Conservation (phyloP, 2,113 vertebrate species). For the Verasper variegatus region DNA sequence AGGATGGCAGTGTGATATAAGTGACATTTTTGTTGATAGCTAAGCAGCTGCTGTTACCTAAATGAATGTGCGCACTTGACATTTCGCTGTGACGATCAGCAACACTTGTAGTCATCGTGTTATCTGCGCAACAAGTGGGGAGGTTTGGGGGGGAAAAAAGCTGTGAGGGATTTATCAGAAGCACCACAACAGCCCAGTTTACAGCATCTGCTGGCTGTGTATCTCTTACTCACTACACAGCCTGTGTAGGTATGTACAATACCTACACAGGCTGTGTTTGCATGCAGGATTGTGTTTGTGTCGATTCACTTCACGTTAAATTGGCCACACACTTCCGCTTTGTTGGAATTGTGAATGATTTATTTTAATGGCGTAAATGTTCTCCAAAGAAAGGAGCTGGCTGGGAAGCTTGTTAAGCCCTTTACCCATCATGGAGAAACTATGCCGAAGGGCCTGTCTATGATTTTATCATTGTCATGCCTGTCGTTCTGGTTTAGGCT, state of each 20-base stretch:
- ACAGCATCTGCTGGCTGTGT: too few species aligned
- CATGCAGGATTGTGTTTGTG: constrained; percentile 25
- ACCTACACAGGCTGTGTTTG: constrained; percentile 16
- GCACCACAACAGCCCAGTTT: not conserved
- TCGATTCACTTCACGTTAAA: constrained; percentile 46
- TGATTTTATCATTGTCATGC: constrained; percentile 64
- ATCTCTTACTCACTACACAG: too few species aligned
- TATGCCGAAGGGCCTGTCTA: constrained; percentile 60
- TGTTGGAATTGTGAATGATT: constrained; percentile 50
- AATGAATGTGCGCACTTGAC: constrained; percentile 52
- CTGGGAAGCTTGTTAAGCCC: constrained; percentile 66
- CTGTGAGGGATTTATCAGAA: not conserved
- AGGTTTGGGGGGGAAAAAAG: not conserved
- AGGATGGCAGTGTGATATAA: constrained; percentile 23
- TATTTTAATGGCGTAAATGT: constrained; percentile 61
- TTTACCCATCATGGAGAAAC: constrained; percentile 57
- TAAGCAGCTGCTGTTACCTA: not conserved
- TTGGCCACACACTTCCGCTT: constrained; percentile 50
- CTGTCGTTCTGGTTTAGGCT: constrained; percentile 62
- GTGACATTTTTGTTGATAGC: constrained; percentile 38
- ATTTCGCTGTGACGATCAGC: constrained; percentile 35
- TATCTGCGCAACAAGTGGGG: constrained; percentile 2
- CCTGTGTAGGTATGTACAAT: too few species aligned
- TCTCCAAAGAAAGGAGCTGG: constrained; percentile 58
- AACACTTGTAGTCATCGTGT: constrained; percentile 11